Base-by-base conservation (phyloP, 1,140 invertebrate species). In the Babylonia areolata region DNA sequence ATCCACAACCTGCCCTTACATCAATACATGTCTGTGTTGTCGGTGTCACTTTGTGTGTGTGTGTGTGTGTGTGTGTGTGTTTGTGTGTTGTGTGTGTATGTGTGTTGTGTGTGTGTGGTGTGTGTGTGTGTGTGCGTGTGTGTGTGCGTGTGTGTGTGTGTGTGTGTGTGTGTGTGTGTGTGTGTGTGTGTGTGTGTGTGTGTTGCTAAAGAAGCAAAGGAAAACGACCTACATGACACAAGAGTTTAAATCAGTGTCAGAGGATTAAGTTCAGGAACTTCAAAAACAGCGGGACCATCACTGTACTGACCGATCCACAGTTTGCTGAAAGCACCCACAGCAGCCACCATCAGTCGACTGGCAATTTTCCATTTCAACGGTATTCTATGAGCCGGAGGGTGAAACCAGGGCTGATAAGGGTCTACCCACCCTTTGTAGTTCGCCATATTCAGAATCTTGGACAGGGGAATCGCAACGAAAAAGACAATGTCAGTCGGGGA, bases 221-320 rank as follows among this genome's bases (percentile, higher is more conserved):
- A 5, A 64, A 64, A n/a, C 5, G 58, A n/a, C 28, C 0, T 51
- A 51, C 6, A 20, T 51, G 6, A 51, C 46, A 51, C 46, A 51
- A 51, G 20, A 51, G 46, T 64, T 64, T 64, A 20, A 64, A 5
- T 64, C 6, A 64, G 23, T 64, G 28, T 28, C 58, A 6, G 28
- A 64, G 6, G 5, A 64, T 6, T 64, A 23, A 23, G 15, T 23
- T 0, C 5, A 64, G 17, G 28, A 64, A 64, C 42, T 46, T 51
- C 9, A 12, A 17, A 51, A n/a, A n/a, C n/a, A n/a, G n/a, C n/a
- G n/a, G n/a, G n/a, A n/a, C n/a, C n/a, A 51, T 51, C 46, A 9
- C 9, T 20, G 58, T 5, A 64, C 46, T 85, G 85, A 88, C 88
- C 88, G 23, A 88, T 77, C 88, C 88, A 88, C 40, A 88, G n/a